Percentiles rank a stretch among this genome's conserved stretches.
phyloP scores from a whole-genome alignment of 2,888 invertebrate species.

The Mellilla xanthometata region DNA sequence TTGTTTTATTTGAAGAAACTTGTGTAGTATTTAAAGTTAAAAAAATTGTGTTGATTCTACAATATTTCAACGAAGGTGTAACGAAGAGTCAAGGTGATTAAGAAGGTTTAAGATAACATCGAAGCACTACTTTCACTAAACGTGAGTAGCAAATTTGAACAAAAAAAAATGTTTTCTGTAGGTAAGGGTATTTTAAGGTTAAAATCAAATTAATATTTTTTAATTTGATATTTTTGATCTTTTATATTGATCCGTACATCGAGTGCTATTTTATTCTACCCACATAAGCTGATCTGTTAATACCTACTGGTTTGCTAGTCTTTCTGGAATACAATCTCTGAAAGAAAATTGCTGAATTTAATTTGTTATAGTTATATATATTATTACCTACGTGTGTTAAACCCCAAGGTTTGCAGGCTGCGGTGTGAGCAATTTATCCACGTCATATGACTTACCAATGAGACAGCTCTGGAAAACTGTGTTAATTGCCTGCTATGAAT shows the following conservation, averaged over 20 bases:
- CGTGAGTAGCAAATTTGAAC: conserved; percentile 27
- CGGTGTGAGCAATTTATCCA: conserved; percentile 21
- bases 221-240: no score
- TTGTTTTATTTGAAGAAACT: conserved; percentile 31
- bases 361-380: no score
- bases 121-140: conserved; percentile 21
- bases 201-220: no score
- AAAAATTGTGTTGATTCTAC: conserved; percentile 30
- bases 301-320: no score
- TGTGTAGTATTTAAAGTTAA: conserved; percentile 36
- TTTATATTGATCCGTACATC: no score
- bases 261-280: no score
- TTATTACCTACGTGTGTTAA: neutral
- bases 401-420: conserved; percentile 8
- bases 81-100: conserved; percentile 25
- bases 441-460: conserved; percentile 27
- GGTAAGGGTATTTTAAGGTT: neutral
- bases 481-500: conserved; percentile 40
- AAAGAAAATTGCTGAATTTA: no score
- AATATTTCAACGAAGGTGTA: conserved; percentile 31
- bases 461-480: conserved; percentile 36
- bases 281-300: no score
- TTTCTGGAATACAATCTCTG: no score
- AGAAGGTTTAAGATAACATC: conserved; percentile 16
- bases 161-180: conserved; percentile 3